Evolutionary conservation across 2,797 vertebrate genomes (phyloP), one percentile per base, ranked within the genome.

Genomic region (Brachyalestes nurse): DNA sequence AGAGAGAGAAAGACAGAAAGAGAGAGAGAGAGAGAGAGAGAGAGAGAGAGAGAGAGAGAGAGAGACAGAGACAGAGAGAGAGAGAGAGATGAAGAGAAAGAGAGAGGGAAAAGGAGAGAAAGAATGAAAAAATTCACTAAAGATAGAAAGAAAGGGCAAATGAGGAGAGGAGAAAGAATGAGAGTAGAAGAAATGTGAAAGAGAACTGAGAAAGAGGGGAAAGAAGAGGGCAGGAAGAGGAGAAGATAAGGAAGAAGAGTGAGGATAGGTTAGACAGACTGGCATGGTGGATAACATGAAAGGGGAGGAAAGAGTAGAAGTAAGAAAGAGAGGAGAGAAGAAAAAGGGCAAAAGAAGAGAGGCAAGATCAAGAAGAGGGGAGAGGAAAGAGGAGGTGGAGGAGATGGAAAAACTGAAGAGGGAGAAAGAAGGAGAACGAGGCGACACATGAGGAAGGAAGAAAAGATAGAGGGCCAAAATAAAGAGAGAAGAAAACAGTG

Each of bases 221-320:
- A 25, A 69, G 5, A 51, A 61, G 7, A 61, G 57, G 38, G 55
- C 58, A 82, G 83, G 19, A 6, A 28, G 21, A 45, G 40, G n/a
- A 42, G 62, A 19, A 66, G 28, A 64, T 6, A 38, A 1, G 16
- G 28, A 19, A 0, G 4, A 28, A 14, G 0, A 4, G 7, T 16
- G 14, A 28, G 58, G 4, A 25, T 13, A 61, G 9, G 5, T 6
- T 7, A 28, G 10, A 62, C 14, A 8, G 13, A 45, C 2, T n/a
- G 40, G 0, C 12, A 6, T 14, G 12, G 21, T 10, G 6, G 21
- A 21, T 0, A 10, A 49, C 0, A 6, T 19, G 16, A 8, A 40
- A 34, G 23, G 17, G 38, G 5, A 23, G 21, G n/a, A 45, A 21
- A 6, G 5, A 5, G 5, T 5, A 6, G 1, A 6, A 34, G n/a